Evolutionary conservation across 1,140 invertebrate genomes (phyloP), one percentile per base, ranked within the genome.

Genomic region (Aphelenchoides besseyi): DNA sequence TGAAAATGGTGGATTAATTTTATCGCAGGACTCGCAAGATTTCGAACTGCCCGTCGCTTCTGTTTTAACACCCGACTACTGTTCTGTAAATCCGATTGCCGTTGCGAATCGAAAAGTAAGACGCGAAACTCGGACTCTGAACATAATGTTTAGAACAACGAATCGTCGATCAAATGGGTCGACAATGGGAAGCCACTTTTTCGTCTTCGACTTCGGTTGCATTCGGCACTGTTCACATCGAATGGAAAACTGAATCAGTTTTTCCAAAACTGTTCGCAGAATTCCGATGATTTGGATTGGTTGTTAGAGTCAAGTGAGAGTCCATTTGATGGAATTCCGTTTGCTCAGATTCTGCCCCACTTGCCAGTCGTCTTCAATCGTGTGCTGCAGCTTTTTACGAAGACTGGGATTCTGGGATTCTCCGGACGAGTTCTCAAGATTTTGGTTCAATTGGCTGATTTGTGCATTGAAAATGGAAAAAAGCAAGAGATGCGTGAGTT

Each of bases 291-390:
- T n/a, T 8, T 35, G 33, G 18, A 54, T 35, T 33, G 8, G 57
- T 62, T 59, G 67, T 2, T 28, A 33, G 3, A 59, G 35, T 18
- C 12, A 62, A 61, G 33, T 30, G 74, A 57, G 72, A 71, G 35
- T 16, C 63, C 57, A 3, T 68, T 69, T 26, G 61, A 53, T 0
- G 55, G 57, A 37, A 48, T 72, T 35, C 37, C 68, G 8, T 36
- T 70, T 16, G 68, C 69, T 26, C 70, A 67, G 16, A 54, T 82
- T 3, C 68, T 80, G 55, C 82, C 82, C 3, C 78, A 77, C 55
- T 70, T 82, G 5, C 76, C 73, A 12, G 62, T 79, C 35, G 61
- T 80, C 3, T 55, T 82, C 16, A 74, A 76, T 52, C 73, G 82
- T 1, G 71, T 82, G 9, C 77, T 82, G 78, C 28, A 76, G 37